Conservation (phyloP, 1,140 invertebrate species). For the Potamilus streckersoni region DNA sequence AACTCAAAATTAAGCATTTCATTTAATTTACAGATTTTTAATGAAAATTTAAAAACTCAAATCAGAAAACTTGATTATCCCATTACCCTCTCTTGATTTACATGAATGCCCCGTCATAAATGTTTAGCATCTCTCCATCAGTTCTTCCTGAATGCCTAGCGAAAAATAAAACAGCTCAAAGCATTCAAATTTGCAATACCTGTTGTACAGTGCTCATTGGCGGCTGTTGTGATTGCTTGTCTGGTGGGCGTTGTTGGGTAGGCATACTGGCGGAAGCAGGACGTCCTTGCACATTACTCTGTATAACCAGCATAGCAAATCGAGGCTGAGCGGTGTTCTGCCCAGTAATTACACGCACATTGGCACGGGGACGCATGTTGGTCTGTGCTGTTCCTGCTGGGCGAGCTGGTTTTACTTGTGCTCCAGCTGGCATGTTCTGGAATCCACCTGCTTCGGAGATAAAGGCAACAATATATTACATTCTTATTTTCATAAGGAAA, state of each 20-base stretch:
- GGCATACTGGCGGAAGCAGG: slow-evolving; percentile 70
- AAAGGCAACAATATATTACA: neutral
- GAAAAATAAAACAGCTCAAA: neutral
- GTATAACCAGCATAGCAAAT: slow-evolving; percentile 65
- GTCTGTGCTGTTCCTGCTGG: slow-evolving; percentile 17
- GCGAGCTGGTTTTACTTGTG: slow-evolving; percentile 19
- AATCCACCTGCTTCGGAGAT: slow-evolving; percentile 21
- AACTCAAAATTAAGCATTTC: too few species aligned
- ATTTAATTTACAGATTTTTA: too few species aligned
- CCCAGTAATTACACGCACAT: slow-evolving; percentile 81
- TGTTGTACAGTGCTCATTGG: slow-evolving; percentile 3
- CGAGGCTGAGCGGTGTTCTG: slow-evolving; percentile 70
- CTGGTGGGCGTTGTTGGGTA: slow-evolving; percentile 69
- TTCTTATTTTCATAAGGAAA: too few species aligned
- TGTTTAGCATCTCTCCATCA: neutral
- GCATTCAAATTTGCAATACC: slow-evolving; percentile 4
- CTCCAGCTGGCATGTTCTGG: slow-evolving; percentile 38
- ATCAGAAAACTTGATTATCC: too few species aligned
- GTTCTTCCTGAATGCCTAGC: too few species aligned
- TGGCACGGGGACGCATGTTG: slow-evolving; percentile 7
- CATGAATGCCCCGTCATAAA: neutral
- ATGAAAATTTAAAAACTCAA: too few species aligned
- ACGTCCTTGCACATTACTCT: slow-evolving; percentile 23
- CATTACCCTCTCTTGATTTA: too few species aligned
- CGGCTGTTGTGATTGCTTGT: slow-evolving; percentile 26